phyloP scores from a whole-genome alignment of 2,888 invertebrate genomes.

The Azorinus chamasolen region DNA sequence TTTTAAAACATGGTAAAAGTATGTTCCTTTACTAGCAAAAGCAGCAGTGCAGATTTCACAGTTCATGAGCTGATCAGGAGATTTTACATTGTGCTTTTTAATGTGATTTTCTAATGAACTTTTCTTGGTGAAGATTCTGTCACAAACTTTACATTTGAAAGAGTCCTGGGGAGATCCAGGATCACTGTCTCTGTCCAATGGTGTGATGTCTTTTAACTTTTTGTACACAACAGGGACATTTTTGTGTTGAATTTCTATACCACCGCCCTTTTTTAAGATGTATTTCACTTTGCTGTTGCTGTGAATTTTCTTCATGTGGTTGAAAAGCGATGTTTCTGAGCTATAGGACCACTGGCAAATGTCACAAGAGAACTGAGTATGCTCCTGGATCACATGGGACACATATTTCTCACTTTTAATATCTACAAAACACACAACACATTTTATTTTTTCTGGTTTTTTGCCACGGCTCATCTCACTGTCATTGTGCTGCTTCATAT shows the following conservation, averaged over 20 bases:
- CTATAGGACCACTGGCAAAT: constrained; percentile 59
- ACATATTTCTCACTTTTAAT: constrained; percentile 36
- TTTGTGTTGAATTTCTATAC: constrained; percentile 25
- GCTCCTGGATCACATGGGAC: constrained; percentile 35
- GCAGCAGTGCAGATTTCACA: constrained; percentile 43
- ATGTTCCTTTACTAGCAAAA: constrained; percentile 44
- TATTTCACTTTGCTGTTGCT: constrained; percentile 14
- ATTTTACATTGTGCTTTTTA: constrained; percentile 27
- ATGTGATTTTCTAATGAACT: constrained; percentile 39
- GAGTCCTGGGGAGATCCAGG: neutral
- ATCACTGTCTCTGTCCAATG: neutral
- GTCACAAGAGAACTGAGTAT: constrained; percentile 48
- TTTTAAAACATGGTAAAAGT: constrained; percentile 50
- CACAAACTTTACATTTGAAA: constrained; percentile 45
- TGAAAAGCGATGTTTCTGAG: constrained; percentile 33
- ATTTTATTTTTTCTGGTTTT: constrained; percentile 29
- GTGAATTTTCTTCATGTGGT: constrained; percentile 48
- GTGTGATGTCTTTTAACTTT: constrained; percentile 47
- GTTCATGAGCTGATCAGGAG: constrained; percentile 18
- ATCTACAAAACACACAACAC: constrained; percentile 39
- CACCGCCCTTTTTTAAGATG: constrained; percentile 12
- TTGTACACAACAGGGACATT: constrained; percentile 33
- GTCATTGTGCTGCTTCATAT: constrained; percentile 54
- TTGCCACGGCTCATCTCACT: constrained; percentile 26
- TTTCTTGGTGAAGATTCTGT: constrained; percentile 35